These are phyloP conservation scores for Idaea aversata DNA, from an alignment of 2,888 invertebrate species.

Conservation along the genomic window DNA sequence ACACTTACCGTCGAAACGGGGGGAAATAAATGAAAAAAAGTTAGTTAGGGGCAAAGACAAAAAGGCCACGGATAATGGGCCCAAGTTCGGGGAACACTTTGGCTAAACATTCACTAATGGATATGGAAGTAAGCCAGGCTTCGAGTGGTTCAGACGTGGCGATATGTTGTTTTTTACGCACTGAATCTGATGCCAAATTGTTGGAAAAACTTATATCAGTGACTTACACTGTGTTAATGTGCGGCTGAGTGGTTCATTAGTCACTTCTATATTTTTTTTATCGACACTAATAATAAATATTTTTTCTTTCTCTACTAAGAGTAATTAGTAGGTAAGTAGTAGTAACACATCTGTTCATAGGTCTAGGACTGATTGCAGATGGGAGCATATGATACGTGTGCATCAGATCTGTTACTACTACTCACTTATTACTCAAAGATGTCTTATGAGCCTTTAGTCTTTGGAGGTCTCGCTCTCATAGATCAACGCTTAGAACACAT, in stretches of 20 bases:
- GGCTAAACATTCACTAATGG: conserved; percentile 79
- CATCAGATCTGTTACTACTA: too few species aligned
- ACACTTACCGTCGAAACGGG: conserved; percentile 57
- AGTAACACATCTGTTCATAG: too few species aligned
- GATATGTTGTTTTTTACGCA: conserved; percentile 64
- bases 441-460: too few species aligned
- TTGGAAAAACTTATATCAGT: conserved; percentile 31
- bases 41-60: conserved; percentile 68
- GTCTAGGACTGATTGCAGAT: too few species aligned
- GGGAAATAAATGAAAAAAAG: conserved; percentile 58
- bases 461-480: too few species aligned
- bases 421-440: too few species aligned
- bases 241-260: conserved; percentile 22
- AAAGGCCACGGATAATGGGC: conserved; percentile 71
- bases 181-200: conserved; percentile 63
- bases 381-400: too few species aligned
- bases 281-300: neutral
- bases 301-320: too few species aligned
- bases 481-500: too few species aligned
- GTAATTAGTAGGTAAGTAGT: too few species aligned
- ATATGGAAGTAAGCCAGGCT: conserved; percentile 74
- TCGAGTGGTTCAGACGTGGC: conserved; percentile 38
- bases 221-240: conserved; percentile 27
- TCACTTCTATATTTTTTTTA: conserved; percentile 8
- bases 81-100: conserved; percentile 76